Evolutionary conservation across 2,888 invertebrate species (phyloP).

Genomic region (Xylocampa areola): DNA sequence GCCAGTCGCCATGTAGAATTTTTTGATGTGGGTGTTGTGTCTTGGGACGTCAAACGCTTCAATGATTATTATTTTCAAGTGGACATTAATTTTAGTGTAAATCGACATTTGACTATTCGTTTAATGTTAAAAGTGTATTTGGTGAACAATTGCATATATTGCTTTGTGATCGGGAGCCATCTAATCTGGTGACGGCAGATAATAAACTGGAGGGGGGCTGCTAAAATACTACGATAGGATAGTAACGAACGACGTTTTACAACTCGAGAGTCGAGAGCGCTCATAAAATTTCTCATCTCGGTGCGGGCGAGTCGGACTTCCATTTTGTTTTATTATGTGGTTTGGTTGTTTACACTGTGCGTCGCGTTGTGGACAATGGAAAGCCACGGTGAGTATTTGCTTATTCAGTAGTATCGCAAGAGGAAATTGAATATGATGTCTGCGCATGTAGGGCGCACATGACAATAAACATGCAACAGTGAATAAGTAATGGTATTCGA

Average conservation of each 20-base stretch:
- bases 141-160: conserved; percentile 70
- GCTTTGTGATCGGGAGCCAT: conserved; percentile 79
- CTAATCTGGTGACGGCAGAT: conserved; percentile 81
- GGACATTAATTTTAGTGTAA: conserved; percentile 82
- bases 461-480: conserved; percentile 85
- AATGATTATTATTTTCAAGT: conserved; percentile 88
- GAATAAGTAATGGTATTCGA: conserved; percentile 85
- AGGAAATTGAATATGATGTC: conserved; percentile 68
- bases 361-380: conserved; percentile 84
- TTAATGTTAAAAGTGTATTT: conserved; percentile 71
- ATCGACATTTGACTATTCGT: conserved; percentile 73
- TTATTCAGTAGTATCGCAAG: conserved; percentile 61
- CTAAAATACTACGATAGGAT: conserved; percentile 89
- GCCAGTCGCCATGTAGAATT: conserved; percentile 87
- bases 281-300: conserved; percentile 86
- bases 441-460: conserved; percentile 86
- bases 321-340: conserved; percentile 89
- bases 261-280: conserved; percentile 83
- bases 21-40: conserved; percentile 89
- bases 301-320: conserved; percentile 84
- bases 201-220: conserved; percentile 88
- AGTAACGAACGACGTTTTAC: conserved; percentile 89
- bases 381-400: conserved; percentile 84
- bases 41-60: conserved; percentile 88
- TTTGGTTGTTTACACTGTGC: conserved; percentile 86